Conservation (phyloP, 2,113 vertebrate genomes). For the Sander vitreus region DNA sequence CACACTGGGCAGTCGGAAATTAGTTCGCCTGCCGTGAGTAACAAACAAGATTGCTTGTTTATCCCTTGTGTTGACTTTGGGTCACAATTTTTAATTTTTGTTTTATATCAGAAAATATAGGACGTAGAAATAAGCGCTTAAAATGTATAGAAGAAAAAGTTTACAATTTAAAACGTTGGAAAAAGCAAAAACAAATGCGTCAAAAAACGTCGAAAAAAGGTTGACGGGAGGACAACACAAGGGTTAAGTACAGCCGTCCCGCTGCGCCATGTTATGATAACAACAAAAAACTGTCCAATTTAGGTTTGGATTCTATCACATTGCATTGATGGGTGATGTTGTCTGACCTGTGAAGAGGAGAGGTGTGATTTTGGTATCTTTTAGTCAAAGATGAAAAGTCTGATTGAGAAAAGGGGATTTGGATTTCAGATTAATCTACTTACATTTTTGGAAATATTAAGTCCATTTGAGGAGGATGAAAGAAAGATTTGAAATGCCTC, state of each 20-base stretch:
- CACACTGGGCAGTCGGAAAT: constrained; percentile 41
- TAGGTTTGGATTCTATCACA: constrained; percentile 11
- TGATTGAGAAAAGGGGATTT: constrained; percentile 38
- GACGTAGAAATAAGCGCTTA: too few relatives aligned
- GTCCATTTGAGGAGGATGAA: constrained; percentile 37
- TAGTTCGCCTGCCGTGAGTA: constrained; percentile 28
- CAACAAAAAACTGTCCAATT: constrained; percentile 7
- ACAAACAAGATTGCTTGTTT: constrained; percentile 60
- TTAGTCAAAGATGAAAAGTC: constrained; percentile 24
- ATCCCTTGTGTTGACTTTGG: too few relatives aligned
- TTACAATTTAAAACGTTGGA: too few relatives aligned
- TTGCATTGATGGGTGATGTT: not conserved
- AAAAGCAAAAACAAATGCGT: too few relatives aligned
- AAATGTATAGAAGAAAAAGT: too few relatives aligned
- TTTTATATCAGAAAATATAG: too few relatives aligned
- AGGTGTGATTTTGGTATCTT: not conserved
- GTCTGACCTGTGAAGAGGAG: constrained; percentile 27
- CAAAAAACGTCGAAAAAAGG: too few relatives aligned
- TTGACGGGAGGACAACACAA: too few relatives aligned
- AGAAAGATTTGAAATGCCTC: constrained; percentile 35
- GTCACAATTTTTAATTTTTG: too few relatives aligned
- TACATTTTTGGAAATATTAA: constrained; percentile 33
- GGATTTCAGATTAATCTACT: constrained; percentile 54
- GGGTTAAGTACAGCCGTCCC: not conserved
- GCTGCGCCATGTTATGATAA: not conserved